These are phyloP conservation scores for Auanema sp. DNA, from an alignment of 2,888 invertebrate genomes.

Conservation along the genomic window DNA sequence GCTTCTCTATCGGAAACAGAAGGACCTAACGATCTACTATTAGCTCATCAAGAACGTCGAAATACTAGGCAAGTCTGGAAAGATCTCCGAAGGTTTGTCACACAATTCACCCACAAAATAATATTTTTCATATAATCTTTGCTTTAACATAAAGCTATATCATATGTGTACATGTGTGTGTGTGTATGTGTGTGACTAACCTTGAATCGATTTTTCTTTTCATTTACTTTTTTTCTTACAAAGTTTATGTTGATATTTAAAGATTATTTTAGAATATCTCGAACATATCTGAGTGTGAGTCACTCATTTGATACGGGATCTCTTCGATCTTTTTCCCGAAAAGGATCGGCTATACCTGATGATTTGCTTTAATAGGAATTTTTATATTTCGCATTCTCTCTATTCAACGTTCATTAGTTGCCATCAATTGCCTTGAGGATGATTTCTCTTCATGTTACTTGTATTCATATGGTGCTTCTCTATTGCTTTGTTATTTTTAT, in stretches of 20 bases:
- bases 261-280: conserved; percentile 31
- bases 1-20: conserved; percentile 56
- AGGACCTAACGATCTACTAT: conserved; percentile 35
- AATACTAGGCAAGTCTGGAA: conserved; percentile 41
- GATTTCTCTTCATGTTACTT: no score
- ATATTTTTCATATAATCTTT: not conserved
- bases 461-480: no score
- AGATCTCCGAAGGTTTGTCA: conserved; percentile 31
- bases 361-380: conserved; percentile 31
- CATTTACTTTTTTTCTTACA: not conserved
- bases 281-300: conserved; percentile 58
- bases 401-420: no score
- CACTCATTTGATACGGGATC: conserved; percentile 60
- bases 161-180: no score
- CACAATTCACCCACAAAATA: not conserved
- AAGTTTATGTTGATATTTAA: not conserved
- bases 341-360: conserved; percentile 49
- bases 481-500: no score
- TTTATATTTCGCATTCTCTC: not conserved
- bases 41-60: conserved; percentile 32
- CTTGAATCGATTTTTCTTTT: not conserved
- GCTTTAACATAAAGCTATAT: not conserved
- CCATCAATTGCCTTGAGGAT: no score
- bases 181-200: not conserved
- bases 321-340: conserved; percentile 55